phyloP scores from a whole-genome alignment of 2,888 invertebrate genomes.

The Tetanocera ferruginea region DNA sequence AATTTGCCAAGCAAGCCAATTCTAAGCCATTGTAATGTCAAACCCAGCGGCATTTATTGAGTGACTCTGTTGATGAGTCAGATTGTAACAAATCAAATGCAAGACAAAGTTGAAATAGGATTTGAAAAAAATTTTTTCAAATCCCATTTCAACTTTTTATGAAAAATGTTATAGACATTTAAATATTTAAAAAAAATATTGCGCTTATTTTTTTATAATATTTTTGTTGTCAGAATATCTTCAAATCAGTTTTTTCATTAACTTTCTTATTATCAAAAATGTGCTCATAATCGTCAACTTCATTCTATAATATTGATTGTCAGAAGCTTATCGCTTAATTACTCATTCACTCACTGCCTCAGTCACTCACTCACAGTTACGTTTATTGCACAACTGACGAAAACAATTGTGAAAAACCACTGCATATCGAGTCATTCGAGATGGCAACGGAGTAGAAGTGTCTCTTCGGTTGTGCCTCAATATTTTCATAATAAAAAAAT shows the following conservation, averaged over 20 bases:
- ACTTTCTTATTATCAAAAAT: too few species aligned
- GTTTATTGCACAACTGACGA: background rate
- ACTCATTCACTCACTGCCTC: background rate
- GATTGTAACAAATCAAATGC: background rate
- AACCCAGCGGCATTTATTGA: conserved; percentile 1
- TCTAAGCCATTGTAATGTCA: background rate
- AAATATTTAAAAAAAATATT: too few species aligned
- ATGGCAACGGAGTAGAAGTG: background rate
- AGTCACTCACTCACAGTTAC: background rate
- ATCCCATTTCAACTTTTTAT: too few species aligned
- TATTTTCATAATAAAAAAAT: background rate
- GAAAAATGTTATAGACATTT: too few species aligned
- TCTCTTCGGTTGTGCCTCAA: background rate
- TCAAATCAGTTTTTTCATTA: too few species aligned
- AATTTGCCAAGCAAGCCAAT: conserved; percentile 3
- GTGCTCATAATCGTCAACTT: too few species aligned
- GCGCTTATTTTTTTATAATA: too few species aligned
- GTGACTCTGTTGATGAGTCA: background rate
- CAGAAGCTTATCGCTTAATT: background rate
- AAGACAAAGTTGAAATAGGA: background rate
- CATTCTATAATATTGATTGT: background rate
- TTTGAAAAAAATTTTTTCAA: too few species aligned
- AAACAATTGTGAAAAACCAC: background rate
- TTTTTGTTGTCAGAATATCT: too few species aligned
- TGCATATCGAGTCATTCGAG: background rate